phyloP scores from a whole-genome alignment of 1,140 invertebrate genomes.

The Ceratina calcarata region DNA sequence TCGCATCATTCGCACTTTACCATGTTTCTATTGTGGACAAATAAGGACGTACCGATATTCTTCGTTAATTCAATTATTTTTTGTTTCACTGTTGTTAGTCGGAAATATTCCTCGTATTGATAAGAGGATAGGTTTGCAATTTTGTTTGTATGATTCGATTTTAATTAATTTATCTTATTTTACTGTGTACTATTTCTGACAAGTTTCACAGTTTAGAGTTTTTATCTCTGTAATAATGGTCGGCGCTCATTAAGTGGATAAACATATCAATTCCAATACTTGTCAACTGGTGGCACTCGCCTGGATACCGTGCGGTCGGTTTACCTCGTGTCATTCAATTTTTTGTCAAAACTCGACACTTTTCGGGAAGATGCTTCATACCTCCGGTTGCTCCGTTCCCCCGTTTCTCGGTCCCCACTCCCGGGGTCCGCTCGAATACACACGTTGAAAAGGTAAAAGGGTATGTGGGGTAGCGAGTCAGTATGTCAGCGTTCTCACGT shows the following conservation, averaged over 20 bases:
- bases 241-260: no score
- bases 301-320: not conserved
- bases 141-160: no score
- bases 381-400: slow-evolving; percentile 1
- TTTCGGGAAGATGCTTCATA: not conserved
- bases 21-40: not conserved
- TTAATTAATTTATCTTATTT: no score
- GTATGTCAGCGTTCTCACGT: slow-evolving; percentile 79
- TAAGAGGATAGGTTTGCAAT: no score
- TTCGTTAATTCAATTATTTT: no score
- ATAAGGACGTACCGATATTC: no score
- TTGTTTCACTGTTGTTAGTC: no score
- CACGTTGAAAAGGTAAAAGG: slow-evolving; percentile 77
- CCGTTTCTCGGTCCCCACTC: slow-evolving; percentile 42
- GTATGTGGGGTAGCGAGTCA: slow-evolving; percentile 81
- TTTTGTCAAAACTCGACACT: not conserved
- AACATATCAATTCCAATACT: no score
- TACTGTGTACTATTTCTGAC: no score
- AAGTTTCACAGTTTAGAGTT: no score
- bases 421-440: slow-evolving; percentile 25
- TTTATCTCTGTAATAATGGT: no score
- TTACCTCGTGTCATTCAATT: not conserved
- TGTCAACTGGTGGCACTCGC: not conserved
- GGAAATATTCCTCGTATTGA: no score
- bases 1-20: not conserved